Percentiles rank a stretch among this genome's conserved stretches.
These are phyloP conservation scores for Chiloscyllium plagiosum DNA, from an alignment of 2,113 vertebrate genomes.

Conservation along the genomic window DNA sequence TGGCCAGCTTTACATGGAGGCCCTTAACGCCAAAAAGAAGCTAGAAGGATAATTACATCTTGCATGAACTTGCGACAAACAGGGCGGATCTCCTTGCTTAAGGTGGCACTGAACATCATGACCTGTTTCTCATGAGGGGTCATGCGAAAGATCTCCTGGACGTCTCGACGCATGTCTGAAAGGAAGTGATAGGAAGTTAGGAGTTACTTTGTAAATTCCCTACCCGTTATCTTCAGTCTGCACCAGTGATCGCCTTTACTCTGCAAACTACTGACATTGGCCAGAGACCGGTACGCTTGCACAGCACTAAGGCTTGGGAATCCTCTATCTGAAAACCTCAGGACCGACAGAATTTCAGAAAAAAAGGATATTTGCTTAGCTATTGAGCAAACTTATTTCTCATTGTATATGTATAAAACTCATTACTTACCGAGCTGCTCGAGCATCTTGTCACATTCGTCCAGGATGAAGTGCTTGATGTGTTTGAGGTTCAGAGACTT, in stretches of 20 bases:
- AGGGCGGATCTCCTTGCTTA: slow-evolving; percentile 75
- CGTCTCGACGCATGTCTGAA: slow-evolving; percentile 73
- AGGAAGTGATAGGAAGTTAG: neutral
- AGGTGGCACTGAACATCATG: slow-evolving; percentile 81
- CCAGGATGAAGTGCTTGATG: slow-evolving; percentile 79
- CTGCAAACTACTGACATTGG: neutral
- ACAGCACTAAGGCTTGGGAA: no score
- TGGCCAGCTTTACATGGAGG: neutral
- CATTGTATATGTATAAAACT: neutral
- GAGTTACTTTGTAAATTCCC: neutral
- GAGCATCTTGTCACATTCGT: slow-evolving; percentile 78
- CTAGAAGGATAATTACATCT: slow-evolving; percentile 68
- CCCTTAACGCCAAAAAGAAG: slow-evolving; percentile 43
- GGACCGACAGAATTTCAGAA: no score
- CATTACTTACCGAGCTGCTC: slow-evolving; percentile 67
- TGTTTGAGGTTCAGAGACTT: slow-evolving; percentile 74
- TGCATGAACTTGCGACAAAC: slow-evolving; percentile 83
- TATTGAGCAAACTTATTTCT: no score
- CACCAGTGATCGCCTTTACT: neutral
- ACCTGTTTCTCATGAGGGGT: slow-evolving; percentile 78
- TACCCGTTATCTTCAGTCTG: neutral
- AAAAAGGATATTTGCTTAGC: no score
- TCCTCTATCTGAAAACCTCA: no score
- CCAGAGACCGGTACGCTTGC: no score
- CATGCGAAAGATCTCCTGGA: slow-evolving; percentile 79